phyloP scores from a whole-genome alignment of 2,888 invertebrate genomes.

The Agrilus cyanescens region DNA sequence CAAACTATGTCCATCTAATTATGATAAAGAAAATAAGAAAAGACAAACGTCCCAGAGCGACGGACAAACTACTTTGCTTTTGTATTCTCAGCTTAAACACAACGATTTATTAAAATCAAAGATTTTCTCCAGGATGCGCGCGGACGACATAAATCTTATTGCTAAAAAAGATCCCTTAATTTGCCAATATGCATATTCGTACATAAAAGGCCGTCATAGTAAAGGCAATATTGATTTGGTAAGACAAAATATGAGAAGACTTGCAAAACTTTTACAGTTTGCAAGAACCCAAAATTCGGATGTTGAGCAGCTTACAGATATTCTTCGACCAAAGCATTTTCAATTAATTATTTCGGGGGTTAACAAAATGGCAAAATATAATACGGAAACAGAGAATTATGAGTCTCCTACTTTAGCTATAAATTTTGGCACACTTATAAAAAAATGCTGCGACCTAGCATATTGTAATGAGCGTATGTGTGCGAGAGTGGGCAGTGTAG shows the following conservation, averaged over 20 bases:
- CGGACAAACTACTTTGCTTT: slow-evolving; percentile 11
- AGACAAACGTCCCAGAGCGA: slow-evolving; percentile 10
- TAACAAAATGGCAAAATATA: slow-evolving; percentile 15
- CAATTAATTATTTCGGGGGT: slow-evolving; percentile 12
- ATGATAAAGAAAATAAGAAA: slow-evolving; percentile 4
- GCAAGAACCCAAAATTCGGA: slow-evolving; percentile 5
- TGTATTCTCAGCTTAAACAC: slow-evolving; percentile 8
- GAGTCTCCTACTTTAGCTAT: slow-evolving; percentile 19
- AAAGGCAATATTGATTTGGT: slow-evolving; percentile 17
- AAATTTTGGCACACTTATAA: slow-evolving; percentile 19
- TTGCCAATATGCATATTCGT: slow-evolving; percentile 14
- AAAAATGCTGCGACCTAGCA: slow-evolving; percentile 19
- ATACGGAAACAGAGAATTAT: slow-evolving; percentile 14
- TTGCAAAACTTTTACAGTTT: slow-evolving; percentile 14
- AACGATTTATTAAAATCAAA: slow-evolving; percentile 11
- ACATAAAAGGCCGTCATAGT: slow-evolving; percentile 14
- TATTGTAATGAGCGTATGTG: no score
- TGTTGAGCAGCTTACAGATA: slow-evolving; percentile 14
- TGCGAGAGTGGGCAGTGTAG: no score
- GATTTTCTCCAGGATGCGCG: slow-evolving; percentile 14
- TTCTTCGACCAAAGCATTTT: slow-evolving; percentile 13
- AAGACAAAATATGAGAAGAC: slow-evolving; percentile 12
- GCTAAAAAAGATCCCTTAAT: slow-evolving; percentile 13
- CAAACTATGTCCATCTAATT: slow-evolving; percentile 7
- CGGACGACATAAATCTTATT: slow-evolving; percentile 10